Conservation (phyloP, 2,797 vertebrate genomes). For the Acropternis orthonyx region DNA sequence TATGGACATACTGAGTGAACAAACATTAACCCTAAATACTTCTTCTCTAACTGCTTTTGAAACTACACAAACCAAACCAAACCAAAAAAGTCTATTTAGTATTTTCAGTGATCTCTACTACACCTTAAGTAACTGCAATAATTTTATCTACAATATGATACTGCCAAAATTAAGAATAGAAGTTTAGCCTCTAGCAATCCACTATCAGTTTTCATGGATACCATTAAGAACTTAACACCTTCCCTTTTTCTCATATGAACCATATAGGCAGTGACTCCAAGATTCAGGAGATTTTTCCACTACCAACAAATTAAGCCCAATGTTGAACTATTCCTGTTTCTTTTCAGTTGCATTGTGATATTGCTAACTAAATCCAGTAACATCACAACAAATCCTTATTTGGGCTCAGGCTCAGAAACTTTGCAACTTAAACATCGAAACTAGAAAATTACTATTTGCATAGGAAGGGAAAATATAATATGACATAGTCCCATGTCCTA, state of each 20-base stretch:
- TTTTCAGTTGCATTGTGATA: neutral
- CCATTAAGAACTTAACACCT: neutral
- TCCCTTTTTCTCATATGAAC: neutral
- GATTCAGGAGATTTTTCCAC: neutral
- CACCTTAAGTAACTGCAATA: neutral
- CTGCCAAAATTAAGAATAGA: neutral
- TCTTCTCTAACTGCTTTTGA: neutral
- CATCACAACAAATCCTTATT: neutral
- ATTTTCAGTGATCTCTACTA: neutral
- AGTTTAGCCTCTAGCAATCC: neutral
- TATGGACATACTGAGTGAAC: neutral
- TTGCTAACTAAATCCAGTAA: neutral
- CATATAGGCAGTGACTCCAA: neutral
- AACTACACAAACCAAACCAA: neutral
- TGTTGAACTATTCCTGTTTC: neutral
- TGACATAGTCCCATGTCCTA: neutral
- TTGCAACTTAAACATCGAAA: neutral
- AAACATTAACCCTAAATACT: neutral
- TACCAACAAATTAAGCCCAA: neutral
- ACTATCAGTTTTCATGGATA: neutral
- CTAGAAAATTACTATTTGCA: neutral
- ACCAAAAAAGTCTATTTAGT: neutral
- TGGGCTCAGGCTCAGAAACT: neutral
- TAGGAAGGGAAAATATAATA: neutral
- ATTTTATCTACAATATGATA: neutral